Percentiles rank a stretch among this genome's conserved stretches.
phyloP scores from a whole-genome alignment of 2,888 invertebrate species.

The Zeuzera pyrina region DNA sequence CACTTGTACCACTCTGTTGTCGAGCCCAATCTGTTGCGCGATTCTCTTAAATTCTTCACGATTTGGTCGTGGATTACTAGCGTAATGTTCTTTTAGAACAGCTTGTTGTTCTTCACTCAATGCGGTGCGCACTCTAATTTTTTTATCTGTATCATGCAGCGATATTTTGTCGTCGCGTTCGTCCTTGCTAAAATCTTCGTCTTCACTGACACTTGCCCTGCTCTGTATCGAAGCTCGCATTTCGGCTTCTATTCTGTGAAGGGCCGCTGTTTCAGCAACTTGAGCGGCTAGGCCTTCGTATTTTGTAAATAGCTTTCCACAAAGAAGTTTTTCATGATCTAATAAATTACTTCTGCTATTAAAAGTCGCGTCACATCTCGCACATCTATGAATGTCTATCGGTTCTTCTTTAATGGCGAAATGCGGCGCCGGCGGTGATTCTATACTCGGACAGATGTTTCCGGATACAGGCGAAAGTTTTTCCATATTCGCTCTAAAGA shows the following conservation, averaged over 20 bases:
- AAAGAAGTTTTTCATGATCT: conserved; percentile 81
- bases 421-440: conserved; percentile 37
- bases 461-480: conserved; percentile 75
- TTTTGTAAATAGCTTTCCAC: conserved; percentile 71
- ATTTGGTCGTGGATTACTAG: conserved; percentile 92
- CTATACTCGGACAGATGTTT: conserved; percentile 51
- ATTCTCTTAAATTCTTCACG: conserved; percentile 94
- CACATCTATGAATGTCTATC: conserved; percentile 63
- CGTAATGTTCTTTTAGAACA: conserved; percentile 90
- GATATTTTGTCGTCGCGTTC: conserved; percentile 69
- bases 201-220: conserved; percentile 74
- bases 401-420: conserved; percentile 50
- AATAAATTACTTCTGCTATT: conserved; percentile 73
- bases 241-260: conserved; percentile 65
- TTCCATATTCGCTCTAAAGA: conserved; percentile 79
- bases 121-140: conserved; percentile 93
- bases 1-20: conserved; percentile 89
- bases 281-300: conserved; percentile 86
- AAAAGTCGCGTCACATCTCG: conserved; percentile 73
- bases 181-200: conserved; percentile 71
- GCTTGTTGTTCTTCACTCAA: conserved; percentile 95
- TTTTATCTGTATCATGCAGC: conserved; percentile 77
- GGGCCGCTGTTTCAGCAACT: conserved; percentile 77
- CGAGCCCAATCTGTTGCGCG: conserved; percentile 83
- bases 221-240: conserved; percentile 65